phyloP scores from a whole-genome alignment of 2,797 vertebrate genomes.

The Lepilemur septentrionalis region DNA sequence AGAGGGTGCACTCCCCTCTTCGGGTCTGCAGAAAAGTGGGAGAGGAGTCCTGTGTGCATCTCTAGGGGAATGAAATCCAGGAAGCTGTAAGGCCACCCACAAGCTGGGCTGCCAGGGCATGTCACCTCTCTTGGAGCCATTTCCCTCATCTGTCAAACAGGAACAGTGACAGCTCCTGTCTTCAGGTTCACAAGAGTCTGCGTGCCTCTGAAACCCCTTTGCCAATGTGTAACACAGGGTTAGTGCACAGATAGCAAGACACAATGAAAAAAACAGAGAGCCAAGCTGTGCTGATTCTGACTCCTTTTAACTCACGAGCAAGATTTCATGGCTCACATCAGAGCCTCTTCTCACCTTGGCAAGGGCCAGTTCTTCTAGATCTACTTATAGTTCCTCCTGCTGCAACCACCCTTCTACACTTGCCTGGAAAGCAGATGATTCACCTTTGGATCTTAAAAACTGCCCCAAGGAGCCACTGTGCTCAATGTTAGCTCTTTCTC shows the following conservation, averaged over 20 bases:
- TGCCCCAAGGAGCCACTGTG: background rate
- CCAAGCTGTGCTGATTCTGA: accelerated
- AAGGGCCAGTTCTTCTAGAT: background rate
- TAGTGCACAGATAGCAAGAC: background rate
- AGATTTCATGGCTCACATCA: background rate
- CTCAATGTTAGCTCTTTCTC: background rate
- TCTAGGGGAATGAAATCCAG: background rate
- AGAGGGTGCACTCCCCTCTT: background rate
- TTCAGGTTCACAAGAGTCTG: background rate
- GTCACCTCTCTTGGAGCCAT: background rate
- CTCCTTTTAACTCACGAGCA: background rate
- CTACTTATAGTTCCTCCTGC: background rate
- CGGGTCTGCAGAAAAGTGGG: background rate
- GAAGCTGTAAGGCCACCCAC: background rate
- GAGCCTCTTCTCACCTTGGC: background rate
- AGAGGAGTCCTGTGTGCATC: background rate
- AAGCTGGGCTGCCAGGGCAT: accelerated
- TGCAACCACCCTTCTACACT: background rate
- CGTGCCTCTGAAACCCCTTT: background rate
- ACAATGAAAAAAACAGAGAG: background rate
- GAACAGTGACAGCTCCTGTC: background rate
- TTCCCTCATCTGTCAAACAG: background rate
- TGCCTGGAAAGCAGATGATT: background rate
- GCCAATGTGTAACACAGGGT: background rate
- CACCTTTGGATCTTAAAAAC: background rate